phyloP scores from a whole-genome alignment of 2,888 invertebrate genomes.

The Chorisops tibialis region DNA sequence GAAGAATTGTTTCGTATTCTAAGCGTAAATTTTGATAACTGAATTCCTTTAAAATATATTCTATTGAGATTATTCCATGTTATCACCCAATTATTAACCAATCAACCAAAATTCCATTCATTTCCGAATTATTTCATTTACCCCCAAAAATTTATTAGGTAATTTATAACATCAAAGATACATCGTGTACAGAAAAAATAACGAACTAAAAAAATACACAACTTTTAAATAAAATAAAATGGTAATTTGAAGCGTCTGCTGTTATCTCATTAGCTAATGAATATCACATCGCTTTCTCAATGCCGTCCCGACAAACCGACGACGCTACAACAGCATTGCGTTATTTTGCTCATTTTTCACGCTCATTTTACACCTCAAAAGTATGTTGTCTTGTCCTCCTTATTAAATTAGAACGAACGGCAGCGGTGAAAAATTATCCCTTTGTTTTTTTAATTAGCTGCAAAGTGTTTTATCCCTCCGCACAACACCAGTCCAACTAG shows the following conservation, averaged over 20 bases:
- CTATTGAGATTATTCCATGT: too few relatives aligned
- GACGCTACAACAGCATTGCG: not conserved
- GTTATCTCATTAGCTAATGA: constrained; percentile 33
- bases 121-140: too few relatives aligned
- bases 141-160: too few relatives aligned
- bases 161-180: too few relatives aligned
- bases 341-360: constrained; percentile 30
- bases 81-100: too few relatives aligned
- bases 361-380: constrained; percentile 37
- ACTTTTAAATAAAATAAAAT: too few relatives aligned
- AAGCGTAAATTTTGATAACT: too few relatives aligned
- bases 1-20: too few relatives aligned
- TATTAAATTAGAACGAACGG: constrained; percentile 38
- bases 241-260: constrained; percentile 30
- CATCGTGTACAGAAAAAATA: too few relatives aligned
- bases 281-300: not conserved
- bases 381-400: constrained; percentile 34
- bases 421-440: constrained; percentile 39
- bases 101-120: too few relatives aligned
- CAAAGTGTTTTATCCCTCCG: constrained; percentile 33
- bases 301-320: not conserved
- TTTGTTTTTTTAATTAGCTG: constrained; percentile 40
- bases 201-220: too few relatives aligned
- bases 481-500: not conserved
- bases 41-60: too few relatives aligned